phyloP scores from a whole-genome alignment of 2,888 invertebrate genomes.

The Philonicus albiceps region DNA sequence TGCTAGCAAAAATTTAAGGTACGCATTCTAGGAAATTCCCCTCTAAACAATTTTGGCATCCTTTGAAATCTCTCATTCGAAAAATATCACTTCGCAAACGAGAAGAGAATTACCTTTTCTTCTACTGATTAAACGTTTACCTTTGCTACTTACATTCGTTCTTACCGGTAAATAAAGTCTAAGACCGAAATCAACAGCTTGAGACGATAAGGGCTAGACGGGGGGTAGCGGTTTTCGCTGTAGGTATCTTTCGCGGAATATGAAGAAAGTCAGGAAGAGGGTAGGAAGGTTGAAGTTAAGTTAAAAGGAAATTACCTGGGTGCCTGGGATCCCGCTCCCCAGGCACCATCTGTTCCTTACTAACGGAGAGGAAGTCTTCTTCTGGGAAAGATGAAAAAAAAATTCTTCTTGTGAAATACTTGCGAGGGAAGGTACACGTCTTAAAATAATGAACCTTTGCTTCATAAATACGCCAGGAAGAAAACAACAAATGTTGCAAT shows the following conservation, averaged over 20 bases:
- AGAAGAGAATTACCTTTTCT: slow-evolving; percentile 32
- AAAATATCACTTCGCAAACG: slow-evolving; percentile 25
- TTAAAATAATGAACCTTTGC: slow-evolving; percentile 35
- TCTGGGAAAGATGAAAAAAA: neutral
- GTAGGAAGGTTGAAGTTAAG: neutral
- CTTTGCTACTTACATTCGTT: slow-evolving; percentile 24
- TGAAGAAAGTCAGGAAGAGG: neutral
- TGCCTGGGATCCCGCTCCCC: neutral
- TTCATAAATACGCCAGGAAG: slow-evolving; percentile 27
- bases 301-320: slow-evolving; percentile 9
- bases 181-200: slow-evolving; percentile 28
- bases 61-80: neutral
- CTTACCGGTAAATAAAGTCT: slow-evolving; percentile 35
- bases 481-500: slow-evolving; percentile 38
- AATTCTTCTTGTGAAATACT: neutral
- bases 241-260: neutral
- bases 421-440: slow-evolving; percentile 8
- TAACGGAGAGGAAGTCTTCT: neutral
- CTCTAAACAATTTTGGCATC: neutral
- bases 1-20: neutral
- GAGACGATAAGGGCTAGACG: slow-evolving; percentile 24
- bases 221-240: neutral
- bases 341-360: neutral
- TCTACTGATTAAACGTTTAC: slow-evolving; percentile 40
- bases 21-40: neutral